Base-by-base conservation (phyloP, 2,113 vertebrate species). In the Hypocryptadius cinnamomeus region DNA sequence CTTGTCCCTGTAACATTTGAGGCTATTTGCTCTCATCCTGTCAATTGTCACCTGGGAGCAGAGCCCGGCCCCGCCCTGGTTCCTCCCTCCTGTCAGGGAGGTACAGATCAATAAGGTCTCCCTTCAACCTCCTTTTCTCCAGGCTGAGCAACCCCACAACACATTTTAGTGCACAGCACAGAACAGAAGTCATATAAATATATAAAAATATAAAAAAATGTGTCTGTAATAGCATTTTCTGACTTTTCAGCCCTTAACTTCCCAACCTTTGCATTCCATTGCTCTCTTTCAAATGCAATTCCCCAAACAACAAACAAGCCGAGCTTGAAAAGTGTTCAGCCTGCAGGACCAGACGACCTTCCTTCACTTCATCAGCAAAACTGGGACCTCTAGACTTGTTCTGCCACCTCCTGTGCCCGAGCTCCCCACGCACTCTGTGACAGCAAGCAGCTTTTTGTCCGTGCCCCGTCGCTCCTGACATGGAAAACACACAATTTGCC, bases 1-100 rank as follows among this genome's bases (percentile, higher is more conserved):
- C 53, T n/a, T 40, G 8, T 44, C 20, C 45, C 11, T 4, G 24
- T 15, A 30, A 4, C 18, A 15, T 21, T 15, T 31, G 54, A 23
- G 61, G 30, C 28, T 4, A 0, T 89, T 68, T 45, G 20, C 11
- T 73, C 60, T 60, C 33, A 16, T n/a, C 28, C 39, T 51, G 33
- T 20, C 33, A 8, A 5, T 27, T 44, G 22, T 23, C 15, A 27
- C 27, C 37, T 14, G 60, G 42, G 44, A 81, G 50, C 39, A 60
- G 28, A 68, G 39, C 20, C 45, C 0, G 0, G 31, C 2, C 9
- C 3, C 3, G n/a, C 8, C 12, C 11, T 0, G 1, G 20, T 22
- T 25, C 20, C 25, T 5, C 12, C 4, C 42, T 57, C 57, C 50
- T 48, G 17, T 31, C 47, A 70, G 48, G 40, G 40, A 35, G 6